Evolutionary conservation across 2,888 invertebrate species (phyloP), one percentile per base, ranked within the genome.

Genomic region (Tenthredo scrophulariae): DNA sequence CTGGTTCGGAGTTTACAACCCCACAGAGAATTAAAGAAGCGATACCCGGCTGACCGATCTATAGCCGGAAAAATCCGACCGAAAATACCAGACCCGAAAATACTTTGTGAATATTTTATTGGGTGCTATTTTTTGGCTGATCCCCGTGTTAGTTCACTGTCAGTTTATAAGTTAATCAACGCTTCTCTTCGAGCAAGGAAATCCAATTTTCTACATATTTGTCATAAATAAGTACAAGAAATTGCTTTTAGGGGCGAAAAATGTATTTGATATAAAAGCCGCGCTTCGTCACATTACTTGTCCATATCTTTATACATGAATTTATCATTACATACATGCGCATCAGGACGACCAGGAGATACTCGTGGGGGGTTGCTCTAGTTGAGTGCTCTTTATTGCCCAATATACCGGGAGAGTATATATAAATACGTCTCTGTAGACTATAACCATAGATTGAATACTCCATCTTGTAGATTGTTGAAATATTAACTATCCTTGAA

Each of bases 1-100:
- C 77, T 77, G 77, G n/a, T 77, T 54, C 54, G 50, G 33, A 33
- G 77, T 77, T 77, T 77, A 77, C 77, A 54, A 50, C 77, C 50
- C 77, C 77, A 33, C 40, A 54, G 77, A 18, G 77, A 77, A 77
- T 77, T 33, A 29, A 33, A 77, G 77, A 22, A 77, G 33, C 54
- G 77, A 77, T 77, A 54, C 77, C 50, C 40, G 22, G 33, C 75
- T 77, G 77, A 77, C 77, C 50, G 29, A 54, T 77, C 72, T 40
- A 74, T 43, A 74, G 40, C 72, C 26, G 22, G n/a, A 9, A 50
- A 54, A 77, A 77, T 74, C 40, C 43, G 13, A 22, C 72, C 22
- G 43, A 10, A 74, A 43, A 43, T 43, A 43, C 0, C 6, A 67
- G 67, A 43, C 4, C 10, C 9, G n/a, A 74, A 43, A 74, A n/a